A percentile compares a stretch with the other conserved stretches of the same genome.
Evolutionary conservation across 23 tunicate species (phyloP).

Genomic region (Ciona savignyi): DNA sequence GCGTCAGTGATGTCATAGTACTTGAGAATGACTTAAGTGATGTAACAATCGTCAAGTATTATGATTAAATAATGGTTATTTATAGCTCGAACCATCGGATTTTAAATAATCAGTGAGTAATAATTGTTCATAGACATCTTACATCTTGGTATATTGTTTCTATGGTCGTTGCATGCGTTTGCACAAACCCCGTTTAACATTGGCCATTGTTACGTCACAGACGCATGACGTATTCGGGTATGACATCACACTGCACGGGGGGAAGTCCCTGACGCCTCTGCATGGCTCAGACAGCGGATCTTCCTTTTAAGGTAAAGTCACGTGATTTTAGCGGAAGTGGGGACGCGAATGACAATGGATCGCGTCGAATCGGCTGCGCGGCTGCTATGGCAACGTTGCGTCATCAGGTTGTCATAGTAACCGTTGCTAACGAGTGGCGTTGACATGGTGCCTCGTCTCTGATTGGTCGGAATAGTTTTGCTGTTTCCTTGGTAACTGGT

Average conservation of each 20-base stretch:
- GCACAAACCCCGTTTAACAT: too few relatives aligned
- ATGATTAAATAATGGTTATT: not conserved
- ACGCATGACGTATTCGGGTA: slow-evolving; percentile 24
- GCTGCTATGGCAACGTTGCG: not conserved
- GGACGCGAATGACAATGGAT: slow-evolving; percentile 13
- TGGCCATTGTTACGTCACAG: slow-evolving; percentile 9
- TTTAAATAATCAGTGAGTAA: not conserved
- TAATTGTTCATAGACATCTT: not conserved
- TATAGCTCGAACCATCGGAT: not conserved
- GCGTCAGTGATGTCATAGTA: not conserved
- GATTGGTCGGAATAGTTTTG: not conserved
- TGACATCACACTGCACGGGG: slow-evolving; percentile 58
- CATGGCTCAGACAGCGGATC: slow-evolving; percentile 50
- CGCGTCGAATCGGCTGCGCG: slow-evolving; percentile 10
- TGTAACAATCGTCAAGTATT: not conserved
- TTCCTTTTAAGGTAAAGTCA: slow-evolving; percentile 27
- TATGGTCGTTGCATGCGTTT: not conserved
- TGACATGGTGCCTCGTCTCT: not conserved
- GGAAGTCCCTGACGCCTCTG: slow-evolving; percentile 29
- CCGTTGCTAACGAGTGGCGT: not conserved
- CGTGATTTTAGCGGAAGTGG: slow-evolving; percentile 4
- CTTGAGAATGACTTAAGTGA: not conserved
- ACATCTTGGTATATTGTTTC: not conserved
- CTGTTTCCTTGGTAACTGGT: not conserved
- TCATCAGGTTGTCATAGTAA: not conserved